Evolutionary conservation across 2,797 vertebrate species (phyloP).

Genomic region (Limnodromus scolopaceus): DNA sequence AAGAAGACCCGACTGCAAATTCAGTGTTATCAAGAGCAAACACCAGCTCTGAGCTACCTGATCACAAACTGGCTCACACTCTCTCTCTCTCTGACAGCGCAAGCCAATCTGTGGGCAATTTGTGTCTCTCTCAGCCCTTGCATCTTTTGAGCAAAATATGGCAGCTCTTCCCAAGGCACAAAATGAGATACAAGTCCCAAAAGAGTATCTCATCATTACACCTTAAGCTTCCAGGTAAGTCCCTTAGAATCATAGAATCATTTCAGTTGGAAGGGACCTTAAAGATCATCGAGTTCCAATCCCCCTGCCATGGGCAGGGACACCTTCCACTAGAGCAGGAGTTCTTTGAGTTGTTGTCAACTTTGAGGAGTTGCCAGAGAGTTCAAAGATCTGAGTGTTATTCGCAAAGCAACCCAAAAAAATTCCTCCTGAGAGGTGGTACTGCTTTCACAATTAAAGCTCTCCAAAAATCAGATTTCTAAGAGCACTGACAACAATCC

Average conservation of each 20-base stretch:
- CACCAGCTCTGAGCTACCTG: background rate
- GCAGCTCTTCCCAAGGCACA: background rate
- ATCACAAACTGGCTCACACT: background rate
- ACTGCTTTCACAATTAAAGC: background rate
- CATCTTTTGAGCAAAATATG: background rate
- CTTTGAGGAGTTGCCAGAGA: too few relatives aligned
- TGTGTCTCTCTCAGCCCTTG: background rate
- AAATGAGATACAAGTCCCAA: background rate
- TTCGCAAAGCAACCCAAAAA: background rate
- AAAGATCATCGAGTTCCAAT: too few relatives aligned
- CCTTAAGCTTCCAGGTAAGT: background rate
- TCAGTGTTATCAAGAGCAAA: background rate
- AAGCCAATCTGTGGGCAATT: background rate
- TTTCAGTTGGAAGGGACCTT: too few relatives aligned
- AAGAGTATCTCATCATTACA: background rate
- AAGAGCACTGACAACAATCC: background rate
- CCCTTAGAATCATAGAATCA: too few relatives aligned
- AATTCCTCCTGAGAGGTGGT: background rate
- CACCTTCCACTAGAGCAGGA: too few relatives aligned
- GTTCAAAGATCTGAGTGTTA: background rate
- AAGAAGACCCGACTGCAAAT: background rate
- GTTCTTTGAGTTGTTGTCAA: too few relatives aligned
- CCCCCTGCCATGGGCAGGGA: too few relatives aligned
- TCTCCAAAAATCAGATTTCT: background rate
- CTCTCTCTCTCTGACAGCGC: background rate